phyloP scores from a whole-genome alignment of 1,140 invertebrate genomes.

The Coelopa frigida region DNA sequence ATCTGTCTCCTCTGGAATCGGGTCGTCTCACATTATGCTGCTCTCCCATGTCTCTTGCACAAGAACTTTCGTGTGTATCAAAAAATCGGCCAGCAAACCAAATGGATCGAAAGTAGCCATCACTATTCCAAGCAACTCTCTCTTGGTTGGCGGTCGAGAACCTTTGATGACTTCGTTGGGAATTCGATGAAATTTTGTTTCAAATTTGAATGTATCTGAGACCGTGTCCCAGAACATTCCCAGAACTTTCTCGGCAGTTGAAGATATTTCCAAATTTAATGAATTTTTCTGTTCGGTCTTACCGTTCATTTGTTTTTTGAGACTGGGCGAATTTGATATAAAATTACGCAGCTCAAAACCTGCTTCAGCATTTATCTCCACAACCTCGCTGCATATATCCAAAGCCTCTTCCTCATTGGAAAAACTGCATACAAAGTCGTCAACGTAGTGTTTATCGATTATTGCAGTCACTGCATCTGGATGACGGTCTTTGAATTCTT shows the following conservation, averaged over 20 bases:
- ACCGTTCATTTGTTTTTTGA: no score
- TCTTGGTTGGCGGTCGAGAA: constrained; percentile 22
- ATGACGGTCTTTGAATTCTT: constrained; percentile 8
- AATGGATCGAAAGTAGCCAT: constrained; percentile 42
- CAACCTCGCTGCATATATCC: constrained; percentile 15
- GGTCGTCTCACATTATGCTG: no score
- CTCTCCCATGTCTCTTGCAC: constrained; percentile 41
- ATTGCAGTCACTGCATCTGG: constrained; percentile 27
- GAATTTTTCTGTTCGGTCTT: no score
- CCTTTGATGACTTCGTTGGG: constrained; percentile 2
- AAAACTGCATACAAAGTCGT: constrained; percentile 32
- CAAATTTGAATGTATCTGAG: constrained; percentile 8
- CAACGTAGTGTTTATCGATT: constrained; percentile 34
- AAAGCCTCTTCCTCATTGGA: constrained; percentile 15
- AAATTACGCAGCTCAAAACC: constrained; percentile 21
- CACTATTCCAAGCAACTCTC: constrained; percentile 25
- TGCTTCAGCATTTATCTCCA: constrained; percentile 12
- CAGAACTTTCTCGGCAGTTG: constrained; percentile 12
- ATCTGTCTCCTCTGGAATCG: no score
- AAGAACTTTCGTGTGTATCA: constrained; percentile 37
- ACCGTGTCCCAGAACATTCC: no score
- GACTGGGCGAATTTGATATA: no score
- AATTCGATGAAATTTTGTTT: constrained; percentile 2
- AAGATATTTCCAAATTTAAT: no score
- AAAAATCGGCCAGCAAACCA: constrained; percentile 38